Evolutionary conservation across 2,113 vertebrate species (phyloP), one percentile per base, ranked within the genome.

Genomic region (Osmerus eperlanus): DNA sequence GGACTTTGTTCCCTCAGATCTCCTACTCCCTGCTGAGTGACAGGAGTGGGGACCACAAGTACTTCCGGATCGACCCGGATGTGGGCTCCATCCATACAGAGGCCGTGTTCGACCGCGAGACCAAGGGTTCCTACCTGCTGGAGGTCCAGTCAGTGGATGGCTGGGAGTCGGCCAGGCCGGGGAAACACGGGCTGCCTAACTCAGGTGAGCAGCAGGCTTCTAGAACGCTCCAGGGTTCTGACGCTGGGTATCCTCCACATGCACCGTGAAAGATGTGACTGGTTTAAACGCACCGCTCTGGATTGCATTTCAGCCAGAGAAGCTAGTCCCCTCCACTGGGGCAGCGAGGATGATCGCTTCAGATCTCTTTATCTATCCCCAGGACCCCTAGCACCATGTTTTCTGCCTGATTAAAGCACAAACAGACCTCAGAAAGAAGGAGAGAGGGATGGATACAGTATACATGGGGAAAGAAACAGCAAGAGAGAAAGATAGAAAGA

Each of bases 121-220:
- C 92, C 73, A 96, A 95, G 77, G 90, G 91, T 19, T 95, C 94
- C 0, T 96, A 95, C 78, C 91, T 96, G 7, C 78, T 97, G 72
- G 95, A 97, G 89, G 91, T 97, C 47, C 92, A 93, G 78, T 95
- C 94, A 14, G 81, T 91, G 66, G 95, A 97, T 71, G 91, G 94
- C 2, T 94, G 89, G 88, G 95, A 95, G 77, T 96, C 95, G 0
- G 91, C 95, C 3, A 89, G 93, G 51, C 94, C 95, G 0, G 94
- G 95, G 72, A 95, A 94, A 74, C 91, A 91, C 18, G 95, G 95
- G 3, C 94, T 91, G 36, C 93, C 95, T 56, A 97, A 97, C 76
- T 95, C 95, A 59, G 95, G 95, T 96, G 81, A 88, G 87, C 41
- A 12, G 9, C 41, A 2, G 41, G 41, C 9, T 47, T 47, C 9